Base-by-base conservation (phyloP, 2,888 invertebrate genomes). In the Loripinus fragilis region DNA sequence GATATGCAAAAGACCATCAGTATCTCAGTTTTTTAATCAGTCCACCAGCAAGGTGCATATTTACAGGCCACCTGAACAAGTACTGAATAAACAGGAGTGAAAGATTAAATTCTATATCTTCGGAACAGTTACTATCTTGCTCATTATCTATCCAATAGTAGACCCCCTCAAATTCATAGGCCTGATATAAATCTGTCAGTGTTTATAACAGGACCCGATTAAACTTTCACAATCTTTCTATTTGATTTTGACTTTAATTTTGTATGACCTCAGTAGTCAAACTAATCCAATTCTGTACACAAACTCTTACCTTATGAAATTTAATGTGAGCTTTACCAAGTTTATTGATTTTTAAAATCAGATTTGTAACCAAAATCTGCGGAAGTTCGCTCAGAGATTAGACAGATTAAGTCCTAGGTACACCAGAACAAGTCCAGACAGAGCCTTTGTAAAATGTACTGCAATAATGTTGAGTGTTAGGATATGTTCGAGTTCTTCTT, bases 341-440 rank as follows among this genome's bases (percentile, higher is more conserved):
- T 52, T 33, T 60, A 60, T 60, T 60, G 60, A 60, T 60, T 60
- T 52, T 60, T 60, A 60, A 60, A 60, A 60, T 33, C 60, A 60
- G 60, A 60, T 60, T 60, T 60, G 30, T 60, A 33, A 60, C 60
- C 60, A 33, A 33, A 33, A 60, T 30, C 20, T 33, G 20, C 60
- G 60, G 60, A 60, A 60, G 60, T 60, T 60, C 25, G 28, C 45
- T 52, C 7, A 10, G 8, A 52, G 5, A 52, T 52, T n/a, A 12
- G 12, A 20, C 20, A 33, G 60, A 60, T 60, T 60, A 60, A 60
- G 60, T 60, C 60, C 30, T 5, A 60, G 28, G 60, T 60, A 33
- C 60, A 33, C 30, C 17, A 30, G 33, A 33, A 33, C 60, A 60
- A 60, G 60, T 17, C 28, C 28, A 33, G 17, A 33, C 60, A 60